phyloP scores from a whole-genome alignment of 2,113 vertebrate genomes.

The Mobula hypostoma region DNA sequence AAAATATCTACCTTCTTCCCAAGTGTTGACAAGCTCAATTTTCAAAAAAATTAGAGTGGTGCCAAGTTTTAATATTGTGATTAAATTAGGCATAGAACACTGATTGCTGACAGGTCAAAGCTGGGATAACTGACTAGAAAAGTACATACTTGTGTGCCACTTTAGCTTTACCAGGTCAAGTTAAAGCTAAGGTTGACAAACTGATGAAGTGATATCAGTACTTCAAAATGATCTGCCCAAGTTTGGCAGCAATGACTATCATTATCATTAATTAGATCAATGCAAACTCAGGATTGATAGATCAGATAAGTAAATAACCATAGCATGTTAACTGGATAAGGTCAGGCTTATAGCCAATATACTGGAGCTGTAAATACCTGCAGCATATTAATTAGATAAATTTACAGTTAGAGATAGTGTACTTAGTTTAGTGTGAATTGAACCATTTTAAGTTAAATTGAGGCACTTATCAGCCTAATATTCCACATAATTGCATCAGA shows the following conservation, averaged over 20 bases:
- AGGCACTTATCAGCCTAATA: background rate
- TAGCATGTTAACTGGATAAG: background rate
- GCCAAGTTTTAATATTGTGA: background rate
- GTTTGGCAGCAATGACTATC: background rate
- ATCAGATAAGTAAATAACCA: background rate
- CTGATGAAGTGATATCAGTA: background rate
- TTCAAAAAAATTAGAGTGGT: background rate
- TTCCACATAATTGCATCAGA: background rate
- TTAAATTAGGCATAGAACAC: background rate
- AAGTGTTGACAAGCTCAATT: background rate
- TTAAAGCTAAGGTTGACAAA: background rate
- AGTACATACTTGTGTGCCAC: background rate
- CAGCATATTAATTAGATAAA: background rate
- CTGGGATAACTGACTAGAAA: background rate
- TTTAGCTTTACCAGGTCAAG: background rate
- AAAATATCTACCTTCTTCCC: background rate
- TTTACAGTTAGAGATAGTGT: background rate
- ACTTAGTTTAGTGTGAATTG: background rate
- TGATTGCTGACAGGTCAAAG: background rate
- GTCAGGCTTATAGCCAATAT: background rate
- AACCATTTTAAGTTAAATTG: background rate
- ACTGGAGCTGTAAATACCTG: background rate
- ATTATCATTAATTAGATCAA: constrained; percentile 26
- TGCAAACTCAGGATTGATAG: constrained; percentile 6
- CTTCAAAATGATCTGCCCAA: background rate